Evolutionary conservation across 2,797 vertebrate genomes (phyloP).

Genomic region (Labroides dimidiatus): DNA sequence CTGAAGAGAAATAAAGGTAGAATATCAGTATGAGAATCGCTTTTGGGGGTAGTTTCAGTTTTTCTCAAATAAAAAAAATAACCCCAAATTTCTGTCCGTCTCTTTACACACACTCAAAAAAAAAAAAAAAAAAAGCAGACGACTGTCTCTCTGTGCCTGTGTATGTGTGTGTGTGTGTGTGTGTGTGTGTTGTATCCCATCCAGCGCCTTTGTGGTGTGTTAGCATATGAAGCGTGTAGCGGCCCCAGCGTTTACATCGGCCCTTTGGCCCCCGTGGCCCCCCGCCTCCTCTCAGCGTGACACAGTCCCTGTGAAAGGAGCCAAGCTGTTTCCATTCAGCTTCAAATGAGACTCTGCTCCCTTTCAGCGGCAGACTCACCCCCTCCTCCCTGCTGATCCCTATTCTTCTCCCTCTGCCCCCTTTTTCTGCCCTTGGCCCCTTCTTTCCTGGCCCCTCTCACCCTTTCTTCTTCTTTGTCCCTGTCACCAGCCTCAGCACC

Average conservation of each 20-base stretch:
- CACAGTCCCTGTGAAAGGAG: conserved; percentile 60
- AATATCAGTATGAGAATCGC: too few species aligned
- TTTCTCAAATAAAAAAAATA: neutral
- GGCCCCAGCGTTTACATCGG: conserved; percentile 41
- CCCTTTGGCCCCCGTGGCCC: conserved; percentile 33
- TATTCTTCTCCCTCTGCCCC: conserved; percentile 33
- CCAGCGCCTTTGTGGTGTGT: conserved; percentile 31
- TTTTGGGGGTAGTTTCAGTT: neutral
- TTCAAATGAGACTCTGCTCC: conserved; percentile 63
- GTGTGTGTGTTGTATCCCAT: conserved; percentile 7
- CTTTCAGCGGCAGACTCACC: conserved; percentile 29
- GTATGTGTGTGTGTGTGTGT: neutral
- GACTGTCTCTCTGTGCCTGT: neutral
- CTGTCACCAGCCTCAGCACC: neutral
- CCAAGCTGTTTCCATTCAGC: conserved; percentile 72
- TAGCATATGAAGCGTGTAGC: conserved; percentile 59
- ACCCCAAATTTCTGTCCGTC: neutral
- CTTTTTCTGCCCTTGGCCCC: conserved; percentile 26
- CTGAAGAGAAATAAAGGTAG: too few species aligned
- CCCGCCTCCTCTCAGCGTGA: conserved; percentile 14
- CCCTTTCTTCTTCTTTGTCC: conserved; percentile 34
- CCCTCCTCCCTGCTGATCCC: conserved; percentile 41
- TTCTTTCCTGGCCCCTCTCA: conserved; percentile 21
- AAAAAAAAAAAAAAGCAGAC: too few species aligned
- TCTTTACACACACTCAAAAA: neutral